Evolutionary conservation across 2,113 vertebrate genomes (phyloP).

Genomic region (Benitochromis conjunctus): DNA sequence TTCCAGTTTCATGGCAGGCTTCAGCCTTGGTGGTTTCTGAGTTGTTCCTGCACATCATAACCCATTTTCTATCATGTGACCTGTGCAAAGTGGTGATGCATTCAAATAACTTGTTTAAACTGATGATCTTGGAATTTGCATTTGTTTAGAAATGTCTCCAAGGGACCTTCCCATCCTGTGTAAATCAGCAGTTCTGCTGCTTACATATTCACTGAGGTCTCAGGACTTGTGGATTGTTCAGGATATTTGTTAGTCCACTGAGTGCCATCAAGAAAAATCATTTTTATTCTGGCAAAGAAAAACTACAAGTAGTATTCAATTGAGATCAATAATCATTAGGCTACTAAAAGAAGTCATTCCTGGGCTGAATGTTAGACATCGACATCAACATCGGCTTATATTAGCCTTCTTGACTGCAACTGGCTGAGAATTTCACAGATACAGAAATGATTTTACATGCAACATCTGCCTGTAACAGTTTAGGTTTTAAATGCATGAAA

Average conservation of each 20-base stretch:
- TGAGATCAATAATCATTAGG: rapidly evolving
- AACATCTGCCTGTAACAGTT: no score
- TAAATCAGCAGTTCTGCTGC: neutral
- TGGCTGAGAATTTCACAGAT: neutral
- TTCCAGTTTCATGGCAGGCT: neutral
- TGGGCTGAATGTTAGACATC: neutral
- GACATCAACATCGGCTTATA: neutral
- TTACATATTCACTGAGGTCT: neutral
- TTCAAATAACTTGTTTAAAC: neutral
- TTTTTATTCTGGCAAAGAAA: neutral
- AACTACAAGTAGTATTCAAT: neutral
- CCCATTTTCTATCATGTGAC: neutral
- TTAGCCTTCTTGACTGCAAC: neutral
- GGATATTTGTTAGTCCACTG: neutral
- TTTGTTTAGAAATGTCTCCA: neutral
- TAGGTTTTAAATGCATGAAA: no score
- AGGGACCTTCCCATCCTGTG: neutral
- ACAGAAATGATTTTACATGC: neutral
- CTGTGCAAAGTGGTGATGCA: neutral
- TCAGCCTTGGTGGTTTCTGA: neutral
- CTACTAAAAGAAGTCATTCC: neutral
- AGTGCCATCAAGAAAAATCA: neutral
- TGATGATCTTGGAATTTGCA: neutral
- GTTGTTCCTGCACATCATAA: neutral
- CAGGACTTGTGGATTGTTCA: neutral